These are phyloP conservation scores for Protosalanx chinensis DNA, from an alignment of 2,797 vertebrate species.

Conservation along the genomic window DNA sequence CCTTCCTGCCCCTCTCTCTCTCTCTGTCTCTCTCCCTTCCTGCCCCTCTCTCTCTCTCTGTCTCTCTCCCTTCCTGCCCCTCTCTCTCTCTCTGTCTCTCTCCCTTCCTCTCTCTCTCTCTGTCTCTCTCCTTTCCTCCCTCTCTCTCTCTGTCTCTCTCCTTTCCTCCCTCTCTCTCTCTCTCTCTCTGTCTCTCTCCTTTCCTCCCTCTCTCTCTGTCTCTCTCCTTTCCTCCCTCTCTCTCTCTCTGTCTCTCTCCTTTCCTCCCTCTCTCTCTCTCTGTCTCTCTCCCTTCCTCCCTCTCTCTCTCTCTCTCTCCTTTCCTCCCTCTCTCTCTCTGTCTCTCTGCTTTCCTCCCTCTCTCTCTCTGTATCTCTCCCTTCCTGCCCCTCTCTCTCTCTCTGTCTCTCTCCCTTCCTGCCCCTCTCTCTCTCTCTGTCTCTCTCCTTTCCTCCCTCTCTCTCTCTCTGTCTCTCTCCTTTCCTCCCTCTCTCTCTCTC, in stretches of 20 bases:
- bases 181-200: background rate
- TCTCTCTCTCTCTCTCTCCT: background rate
- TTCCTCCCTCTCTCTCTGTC: background rate
- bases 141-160: background rate
- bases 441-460: too few species aligned
- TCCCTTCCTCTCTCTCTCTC: background rate
- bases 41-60: background rate
- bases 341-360: too few species aligned
- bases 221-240: too few species aligned
- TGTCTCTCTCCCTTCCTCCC: background rate
- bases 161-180: background rate
- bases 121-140: too few species aligned
- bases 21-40: too few species aligned
- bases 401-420: too few species aligned
- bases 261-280: background rate
- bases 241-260: background rate
- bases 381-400: too few species aligned
- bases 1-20: background rate
- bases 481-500: too few species aligned
- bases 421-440: too few species aligned
- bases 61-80: background rate
- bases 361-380: too few species aligned
- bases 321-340: too few species aligned
- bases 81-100: background rate
- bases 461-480: too few species aligned